Conservation (phyloP, 2,888 invertebrate genomes). For the Chalcosyrphus nemorum region DNA sequence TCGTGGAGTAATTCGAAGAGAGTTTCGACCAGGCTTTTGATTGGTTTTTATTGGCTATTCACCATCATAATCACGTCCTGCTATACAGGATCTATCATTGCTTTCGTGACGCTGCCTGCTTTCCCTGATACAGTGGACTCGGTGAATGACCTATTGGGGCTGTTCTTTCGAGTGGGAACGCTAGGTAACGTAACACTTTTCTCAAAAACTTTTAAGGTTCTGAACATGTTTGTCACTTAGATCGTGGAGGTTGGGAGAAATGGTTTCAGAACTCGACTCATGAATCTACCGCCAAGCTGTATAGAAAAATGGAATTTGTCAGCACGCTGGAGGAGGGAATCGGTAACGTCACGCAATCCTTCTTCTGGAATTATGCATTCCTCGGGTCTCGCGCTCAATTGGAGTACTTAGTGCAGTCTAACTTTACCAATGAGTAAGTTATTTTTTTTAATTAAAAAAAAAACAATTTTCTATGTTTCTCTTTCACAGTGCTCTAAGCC, state of each 20-base stretch:
- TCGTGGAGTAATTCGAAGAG: conserved; percentile 88
- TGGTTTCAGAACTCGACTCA: conserved; percentile 89
- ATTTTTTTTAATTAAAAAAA: neutral
- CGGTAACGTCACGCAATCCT: conserved; percentile 88
- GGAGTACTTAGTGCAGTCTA: conserved; percentile 88
- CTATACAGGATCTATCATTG: conserved; percentile 92
- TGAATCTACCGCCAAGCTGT: conserved; percentile 84
- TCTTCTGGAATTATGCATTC: conserved; percentile 91
- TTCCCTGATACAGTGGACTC: conserved; percentile 89
- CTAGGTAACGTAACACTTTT: conserved; percentile 83
- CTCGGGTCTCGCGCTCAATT: conserved; percentile 88
- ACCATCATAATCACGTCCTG: conserved; percentile 92
- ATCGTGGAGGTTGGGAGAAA: conserved; percentile 89
- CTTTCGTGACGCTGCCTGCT: conserved; percentile 90
- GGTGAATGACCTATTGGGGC: conserved; percentile 85
- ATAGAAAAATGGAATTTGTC: conserved; percentile 87
- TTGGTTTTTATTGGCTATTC: conserved; percentile 92
- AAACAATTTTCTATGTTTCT: neutral
- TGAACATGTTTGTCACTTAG: conserved; percentile 80
- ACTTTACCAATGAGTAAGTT: conserved; percentile 85
- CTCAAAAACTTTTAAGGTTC: neutral
- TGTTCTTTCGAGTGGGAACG: conserved; percentile 88
- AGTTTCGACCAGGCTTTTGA: conserved; percentile 87
- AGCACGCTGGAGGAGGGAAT: conserved; percentile 87
- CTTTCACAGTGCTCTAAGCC: conserved; percentile 81